These are phyloP conservation scores for Dicyrtomina minuta DNA, from an alignment of 2,888 invertebrate species.

Conservation along the genomic window DNA sequence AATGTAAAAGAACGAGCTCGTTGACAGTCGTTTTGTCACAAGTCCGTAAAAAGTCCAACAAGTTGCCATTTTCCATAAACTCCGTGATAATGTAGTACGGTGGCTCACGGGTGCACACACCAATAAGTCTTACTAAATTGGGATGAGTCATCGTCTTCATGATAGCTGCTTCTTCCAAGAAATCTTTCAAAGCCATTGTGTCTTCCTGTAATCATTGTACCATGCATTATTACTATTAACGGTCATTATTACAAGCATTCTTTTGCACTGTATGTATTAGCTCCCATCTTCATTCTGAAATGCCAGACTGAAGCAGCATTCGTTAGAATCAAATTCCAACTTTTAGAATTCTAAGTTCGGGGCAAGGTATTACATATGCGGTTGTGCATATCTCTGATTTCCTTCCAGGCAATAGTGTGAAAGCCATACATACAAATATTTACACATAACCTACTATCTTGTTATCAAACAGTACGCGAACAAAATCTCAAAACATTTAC, in stretches of 20 bases:
- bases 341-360: too few species aligned
- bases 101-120: slow-evolving; percentile 95
- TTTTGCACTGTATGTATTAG: too few species aligned
- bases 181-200: slow-evolving; percentile 98
- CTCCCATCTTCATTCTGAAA: too few species aligned
- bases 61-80: slow-evolving; percentile 98
- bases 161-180: slow-evolving; percentile 96
- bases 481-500: too few species aligned
- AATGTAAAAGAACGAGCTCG: slow-evolving; percentile 95
- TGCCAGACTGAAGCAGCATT: too few species aligned
- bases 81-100: slow-evolving; percentile 99
- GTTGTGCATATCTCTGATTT: too few species aligned
- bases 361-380: too few species aligned
- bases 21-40: slow-evolving; percentile 83
- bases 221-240: slow-evolving; percentile 30
- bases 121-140: slow-evolving; percentile 95
- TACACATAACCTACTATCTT: too few species aligned
- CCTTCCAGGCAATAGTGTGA: too few species aligned
- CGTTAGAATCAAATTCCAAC: too few species aligned
- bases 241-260: not conserved
- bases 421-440: too few species aligned
- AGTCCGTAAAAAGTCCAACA: slow-evolving; percentile 90
- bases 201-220: slow-evolving; percentile 69
- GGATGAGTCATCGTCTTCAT: slow-evolving; percentile 99
- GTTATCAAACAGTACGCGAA: too few species aligned